Evolutionary conservation across 2,113 vertebrate genomes (phyloP), one percentile per base, ranked within the genome.

Genomic region (Chionomys nivalis): DNA sequence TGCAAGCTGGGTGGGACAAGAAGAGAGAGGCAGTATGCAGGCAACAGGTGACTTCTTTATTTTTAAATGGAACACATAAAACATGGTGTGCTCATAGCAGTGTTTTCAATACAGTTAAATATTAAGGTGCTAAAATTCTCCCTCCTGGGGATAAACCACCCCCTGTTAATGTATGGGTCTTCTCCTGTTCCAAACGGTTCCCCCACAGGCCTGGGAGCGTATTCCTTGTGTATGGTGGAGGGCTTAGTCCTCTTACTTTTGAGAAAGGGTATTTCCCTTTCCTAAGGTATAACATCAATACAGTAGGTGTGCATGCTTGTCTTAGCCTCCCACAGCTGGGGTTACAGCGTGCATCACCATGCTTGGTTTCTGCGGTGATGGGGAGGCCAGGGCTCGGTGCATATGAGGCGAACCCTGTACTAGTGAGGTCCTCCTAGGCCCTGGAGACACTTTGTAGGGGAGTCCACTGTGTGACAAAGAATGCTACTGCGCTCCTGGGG

Each of bases 41-140:
- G n/a, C n/a, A 28, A 33, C 58, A 75, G 70, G 47, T 7, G 73
- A 26, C 24, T 88, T 55, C 42, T 58, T 76, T 96, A 58, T 66
- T 95, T 95, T 91, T 70, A 70, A 97, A 70, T 21, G 68, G 9
- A 28, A 16, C 47, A 14, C 39, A 16, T 17, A 47, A 88, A 87
- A 49, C 24, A 36, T 5, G 24, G 7, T 12, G 13, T 31, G 6
- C 33, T 92, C 42, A 70, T 36, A 91, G 24, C 47, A 44, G 31
- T 58, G 8, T 66, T 68, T 94, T 87, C 21, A 28, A 36, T 39
- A 93, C 21, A 10, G 26, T 49, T 14, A 90, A 79, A 90, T 19
- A 61, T 72, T 81, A 58, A 81, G n/a, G 24, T n/a, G 52, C 55
- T 70, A n/a, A 68, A n/a, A 12, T 44, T 73, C 21, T 42, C 65